A percentile compares a stretch with the other conserved stretches of the same genome.
phyloP scores from a whole-genome alignment of 2,888 invertebrate genomes.

The Leptopterna dolabrata region DNA sequence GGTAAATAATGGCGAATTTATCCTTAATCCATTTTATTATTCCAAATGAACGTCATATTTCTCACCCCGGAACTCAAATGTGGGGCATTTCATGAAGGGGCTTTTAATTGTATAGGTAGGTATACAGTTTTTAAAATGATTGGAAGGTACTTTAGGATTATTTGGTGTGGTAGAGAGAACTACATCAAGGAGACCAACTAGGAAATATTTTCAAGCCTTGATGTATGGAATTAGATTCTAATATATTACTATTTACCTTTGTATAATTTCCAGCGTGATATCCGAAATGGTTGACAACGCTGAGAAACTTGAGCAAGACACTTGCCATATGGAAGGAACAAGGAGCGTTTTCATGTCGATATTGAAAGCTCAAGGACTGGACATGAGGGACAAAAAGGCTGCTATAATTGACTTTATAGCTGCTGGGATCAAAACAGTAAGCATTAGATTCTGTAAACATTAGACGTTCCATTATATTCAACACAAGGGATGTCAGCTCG shows the following conservation, averaged over 20 bases:
- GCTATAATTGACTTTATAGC: slow-evolving; percentile 88
- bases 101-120: too few relatives aligned
- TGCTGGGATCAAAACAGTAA: slow-evolving; percentile 87
- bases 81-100: too few relatives aligned
- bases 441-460: slow-evolving; percentile 60
- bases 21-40: too few relatives aligned
- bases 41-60: too few relatives aligned
- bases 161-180: too few relatives aligned
- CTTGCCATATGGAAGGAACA: slow-evolving; percentile 73
- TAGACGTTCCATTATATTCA: too few relatives aligned
- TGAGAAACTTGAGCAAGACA: slow-evolving; percentile 70
- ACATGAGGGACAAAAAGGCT: slow-evolving; percentile 84
- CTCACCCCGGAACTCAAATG: too few relatives aligned
- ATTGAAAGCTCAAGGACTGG: slow-evolving; percentile 77
- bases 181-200: too few relatives aligned
- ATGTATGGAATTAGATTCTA: not conserved
- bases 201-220: not conserved
- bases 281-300: slow-evolving; percentile 82
- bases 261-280: slow-evolving; percentile 73
- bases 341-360: slow-evolving; percentile 82
- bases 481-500: too few relatives aligned
- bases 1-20: too few relatives aligned
- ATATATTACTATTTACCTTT: not conserved
- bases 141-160: too few relatives aligned
- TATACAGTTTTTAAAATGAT: too few relatives aligned